A percentile compares a stretch with the other conserved stretches of the same genome.
phyloP scores from a whole-genome alignment of 2,888 invertebrate genomes.

The Pecten maximus region DNA sequence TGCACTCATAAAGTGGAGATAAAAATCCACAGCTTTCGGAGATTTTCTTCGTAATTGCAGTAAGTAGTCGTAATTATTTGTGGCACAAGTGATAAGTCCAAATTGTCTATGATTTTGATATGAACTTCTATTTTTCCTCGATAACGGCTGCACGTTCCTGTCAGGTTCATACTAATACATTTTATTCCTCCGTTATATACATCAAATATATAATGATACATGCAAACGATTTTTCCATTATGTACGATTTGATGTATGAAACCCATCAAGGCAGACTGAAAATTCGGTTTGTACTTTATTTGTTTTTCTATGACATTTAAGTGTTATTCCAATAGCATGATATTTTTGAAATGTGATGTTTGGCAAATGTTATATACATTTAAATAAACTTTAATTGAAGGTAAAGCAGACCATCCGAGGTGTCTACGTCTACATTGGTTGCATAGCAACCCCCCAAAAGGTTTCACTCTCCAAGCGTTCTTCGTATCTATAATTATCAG shows the following conservation, averaged over 20 bases:
- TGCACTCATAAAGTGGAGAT: neutral
- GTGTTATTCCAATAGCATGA: neutral
- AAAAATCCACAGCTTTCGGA: slow-evolving; percentile 7
- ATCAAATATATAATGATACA: neutral
- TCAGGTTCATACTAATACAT: neutral
- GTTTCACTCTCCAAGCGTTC: too few relatives aligned
- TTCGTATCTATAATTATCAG: too few relatives aligned
- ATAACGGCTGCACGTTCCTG: neutral
- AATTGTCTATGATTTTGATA: neutral
- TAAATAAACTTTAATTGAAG: too few relatives aligned
- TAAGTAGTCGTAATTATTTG: neutral
- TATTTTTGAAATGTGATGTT: too few relatives aligned
- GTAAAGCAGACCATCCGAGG: too few relatives aligned
- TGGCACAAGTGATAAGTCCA: neutral
- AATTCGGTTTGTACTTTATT: neutral
- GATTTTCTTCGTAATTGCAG: neutral
- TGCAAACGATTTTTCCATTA: neutral
- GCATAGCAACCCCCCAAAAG: too few relatives aligned
- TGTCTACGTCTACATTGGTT: too few relatives aligned
- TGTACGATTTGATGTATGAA: neutral
- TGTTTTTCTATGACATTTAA: neutral
- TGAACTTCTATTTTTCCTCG: neutral
- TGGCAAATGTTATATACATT: too few relatives aligned
- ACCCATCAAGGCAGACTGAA: neutral
- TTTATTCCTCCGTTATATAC: neutral